Base-by-base conservation (phyloP, 2,113 vertebrate genomes). In the Paracanthobrama guichenoti region DNA sequence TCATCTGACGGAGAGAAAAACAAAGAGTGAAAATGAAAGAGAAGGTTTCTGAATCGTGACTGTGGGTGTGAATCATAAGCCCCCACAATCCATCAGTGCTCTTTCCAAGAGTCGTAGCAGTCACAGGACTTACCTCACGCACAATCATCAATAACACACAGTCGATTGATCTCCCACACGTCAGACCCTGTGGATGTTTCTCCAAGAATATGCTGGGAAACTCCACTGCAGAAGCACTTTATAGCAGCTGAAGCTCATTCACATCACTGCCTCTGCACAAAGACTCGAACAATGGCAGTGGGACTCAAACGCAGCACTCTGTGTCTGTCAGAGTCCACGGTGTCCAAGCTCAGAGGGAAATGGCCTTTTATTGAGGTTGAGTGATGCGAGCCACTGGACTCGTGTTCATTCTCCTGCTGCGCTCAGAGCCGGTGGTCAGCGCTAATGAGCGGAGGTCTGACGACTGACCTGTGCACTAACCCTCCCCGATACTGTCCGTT, bases 361-460 rank as follows among this genome's bases (percentile, higher is more conserved):
- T 26, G 35, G 18, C 12, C 35, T 6, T 76, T 64, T 76, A 75
- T 78, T 78, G 74, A 55, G 74, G 48, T 53, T 71, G 83, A 84
- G 31, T 20, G 81, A 78, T 83, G 53, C 85, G 4, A 31, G 66
- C 53, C 53, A 18, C 62, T 83, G 81, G 26, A 60, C 78, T 83
- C 12, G 31, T n/a, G 75, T 67, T 71, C 7, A 46, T 31, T 6
- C 12, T n/a, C 10, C n/a, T 14, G n/a, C 57, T 59, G 57, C 22
- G 57, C 22, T 24, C 16, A 26, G 60, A 64, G 28, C 64, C 26
- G 55, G 12, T 55, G 84, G 57, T 75, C 75, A 59, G 72, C 7
- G 35, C 59, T 88, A 85, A 83, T 75, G 74, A 55, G 24, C 28
- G 18, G 50, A 20, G 18, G 48, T 16, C 48, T 79, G 67, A 60